A percentile compares a stretch with the other conserved stretches of the same genome.
Conservation (phyloP, 2,113 vertebrate genomes). For the Nothobranchius furzeri region DNA sequence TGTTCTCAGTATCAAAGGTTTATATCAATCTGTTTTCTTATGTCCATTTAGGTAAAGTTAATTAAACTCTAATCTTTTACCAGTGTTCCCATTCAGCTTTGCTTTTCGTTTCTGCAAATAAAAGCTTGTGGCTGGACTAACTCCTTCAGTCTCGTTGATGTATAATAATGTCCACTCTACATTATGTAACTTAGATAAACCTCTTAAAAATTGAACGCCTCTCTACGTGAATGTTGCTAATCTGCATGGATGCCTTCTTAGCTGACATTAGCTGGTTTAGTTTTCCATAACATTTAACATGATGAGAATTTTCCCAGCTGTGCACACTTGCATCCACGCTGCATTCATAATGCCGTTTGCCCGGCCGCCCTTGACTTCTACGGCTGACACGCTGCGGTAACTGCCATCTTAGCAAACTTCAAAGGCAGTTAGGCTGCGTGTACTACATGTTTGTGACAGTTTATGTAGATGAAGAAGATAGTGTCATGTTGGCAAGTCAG, state of each 20-base stretch:
- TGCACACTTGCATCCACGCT: constrained; percentile 2
- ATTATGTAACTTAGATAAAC: constrained; percentile 58
- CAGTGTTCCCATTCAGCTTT: constrained; percentile 23
- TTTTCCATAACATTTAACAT: constrained; percentile 46
- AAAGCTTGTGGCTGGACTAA: not conserved
- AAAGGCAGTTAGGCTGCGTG: constrained; percentile 11
- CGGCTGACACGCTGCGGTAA: constrained; percentile 10
- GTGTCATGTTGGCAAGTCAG: constrained; percentile 7
- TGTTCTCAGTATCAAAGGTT: no score
- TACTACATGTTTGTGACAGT: not conserved
- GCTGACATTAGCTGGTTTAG: constrained; percentile 23
- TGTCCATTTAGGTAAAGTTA: no score
- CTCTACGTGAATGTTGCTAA: constrained; percentile 35
- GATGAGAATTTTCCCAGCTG: constrained; percentile 14
- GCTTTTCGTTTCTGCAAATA: constrained; percentile 15
- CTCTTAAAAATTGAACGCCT: constrained; percentile 49
- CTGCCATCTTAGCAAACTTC: constrained; percentile 33
- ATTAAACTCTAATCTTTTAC: not conserved
- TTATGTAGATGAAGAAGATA: not conserved
- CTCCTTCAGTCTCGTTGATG: constrained; percentile 37
- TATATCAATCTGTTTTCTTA: no score
- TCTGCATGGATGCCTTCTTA: constrained; percentile 17
- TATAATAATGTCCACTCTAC: constrained; percentile 36
- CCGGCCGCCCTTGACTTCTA: constrained; percentile 21
- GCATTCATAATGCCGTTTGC: not conserved